Evolutionary conservation across 2,888 invertebrate species (phyloP).

Genomic region (Notodonta ziczac): DNA sequence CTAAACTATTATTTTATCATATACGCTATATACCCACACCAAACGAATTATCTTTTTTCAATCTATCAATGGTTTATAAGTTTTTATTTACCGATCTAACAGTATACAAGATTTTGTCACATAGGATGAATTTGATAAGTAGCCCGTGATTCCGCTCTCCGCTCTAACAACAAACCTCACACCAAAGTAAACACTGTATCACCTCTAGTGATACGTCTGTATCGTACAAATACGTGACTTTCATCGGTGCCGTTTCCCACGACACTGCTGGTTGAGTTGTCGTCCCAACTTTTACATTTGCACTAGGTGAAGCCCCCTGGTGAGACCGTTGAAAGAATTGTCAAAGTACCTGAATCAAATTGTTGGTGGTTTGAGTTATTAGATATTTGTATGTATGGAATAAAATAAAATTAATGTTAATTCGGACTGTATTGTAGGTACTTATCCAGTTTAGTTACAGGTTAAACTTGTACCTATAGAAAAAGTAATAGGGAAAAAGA

Average conservation of each 20-base stretch:
- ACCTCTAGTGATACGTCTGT: constrained; percentile 39
- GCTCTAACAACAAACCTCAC: constrained; percentile 17
- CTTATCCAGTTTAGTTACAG: neutral
- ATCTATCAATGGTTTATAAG: too few relatives aligned
- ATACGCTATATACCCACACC: too few relatives aligned
- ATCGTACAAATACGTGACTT: constrained; percentile 46
- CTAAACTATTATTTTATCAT: too few relatives aligned
- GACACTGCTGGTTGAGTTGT: constrained; percentile 23
- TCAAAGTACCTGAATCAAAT: too few relatives aligned
- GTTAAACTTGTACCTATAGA: too few relatives aligned
- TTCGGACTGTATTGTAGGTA: neutral
- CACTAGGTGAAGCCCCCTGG: neutral
- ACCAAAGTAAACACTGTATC: constrained; percentile 48
- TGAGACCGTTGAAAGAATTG: too few relatives aligned
- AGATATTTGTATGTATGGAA: neutral
- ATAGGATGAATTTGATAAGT: too few relatives aligned
- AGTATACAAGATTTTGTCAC: too few relatives aligned
- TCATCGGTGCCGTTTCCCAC: constrained; percentile 33
- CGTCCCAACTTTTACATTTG: constrained; percentile 18
- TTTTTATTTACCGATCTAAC: too few relatives aligned
- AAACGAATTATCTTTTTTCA: too few relatives aligned
- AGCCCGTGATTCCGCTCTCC: constrained; percentile 5
- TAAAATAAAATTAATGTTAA: neutral
- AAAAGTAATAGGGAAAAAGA: too few relatives aligned
- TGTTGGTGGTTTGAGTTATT: too few relatives aligned